Percentiles rank a stretch among this genome's conserved stretches.
These are phyloP conservation scores for Macrobrachium nipponense DNA, from an alignment of 1,140 invertebrate species.

Conservation along the genomic window DNA sequence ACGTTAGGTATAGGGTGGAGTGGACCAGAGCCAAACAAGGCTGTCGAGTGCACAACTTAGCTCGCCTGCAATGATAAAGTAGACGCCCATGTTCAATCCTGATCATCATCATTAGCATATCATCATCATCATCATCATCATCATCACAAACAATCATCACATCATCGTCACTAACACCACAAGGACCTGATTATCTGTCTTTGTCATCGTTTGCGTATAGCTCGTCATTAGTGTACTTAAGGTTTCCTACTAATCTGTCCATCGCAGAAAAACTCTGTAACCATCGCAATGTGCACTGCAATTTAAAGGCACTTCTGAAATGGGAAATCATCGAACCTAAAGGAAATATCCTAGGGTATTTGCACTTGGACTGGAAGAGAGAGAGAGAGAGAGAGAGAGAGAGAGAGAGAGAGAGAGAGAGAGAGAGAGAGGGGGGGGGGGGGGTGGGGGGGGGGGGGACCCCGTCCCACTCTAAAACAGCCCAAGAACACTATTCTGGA, in stretches of 20 bases:
- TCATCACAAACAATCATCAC: conserved; percentile 1
- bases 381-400: too few species aligned
- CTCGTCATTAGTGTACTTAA: too few species aligned
- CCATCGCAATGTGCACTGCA: too few species aligned
- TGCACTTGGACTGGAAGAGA: background rate
- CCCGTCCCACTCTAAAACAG: too few species aligned
- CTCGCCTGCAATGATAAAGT: conserved; percentile 38
- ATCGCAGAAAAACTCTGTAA: too few species aligned
- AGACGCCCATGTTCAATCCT: conserved; percentile 19
- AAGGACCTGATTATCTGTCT: background rate
- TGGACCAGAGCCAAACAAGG: conserved; percentile 45
- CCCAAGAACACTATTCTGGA: too few species aligned
- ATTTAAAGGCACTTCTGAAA: background rate
- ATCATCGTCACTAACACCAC: conserved; percentile 1
- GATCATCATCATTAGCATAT: conserved; percentile 10
- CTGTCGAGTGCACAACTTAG: conserved; percentile 36
- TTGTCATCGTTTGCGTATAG: conserved; percentile 4
- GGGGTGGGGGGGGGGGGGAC: too few species aligned
- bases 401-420: too few species aligned
- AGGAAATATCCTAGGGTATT: too few species aligned
- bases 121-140: conserved; percentile 19
- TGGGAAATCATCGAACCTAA: too few species aligned
- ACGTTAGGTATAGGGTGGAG: conserved; percentile 46
- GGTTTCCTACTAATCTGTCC: too few species aligned
- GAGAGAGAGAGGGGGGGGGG: too few species aligned